Percentiles rank a stretch among this genome's conserved stretches.
These are phyloP conservation scores for Cinclus cinclus DNA, from an alignment of 2,113 vertebrate species.

Conservation along the genomic window DNA sequence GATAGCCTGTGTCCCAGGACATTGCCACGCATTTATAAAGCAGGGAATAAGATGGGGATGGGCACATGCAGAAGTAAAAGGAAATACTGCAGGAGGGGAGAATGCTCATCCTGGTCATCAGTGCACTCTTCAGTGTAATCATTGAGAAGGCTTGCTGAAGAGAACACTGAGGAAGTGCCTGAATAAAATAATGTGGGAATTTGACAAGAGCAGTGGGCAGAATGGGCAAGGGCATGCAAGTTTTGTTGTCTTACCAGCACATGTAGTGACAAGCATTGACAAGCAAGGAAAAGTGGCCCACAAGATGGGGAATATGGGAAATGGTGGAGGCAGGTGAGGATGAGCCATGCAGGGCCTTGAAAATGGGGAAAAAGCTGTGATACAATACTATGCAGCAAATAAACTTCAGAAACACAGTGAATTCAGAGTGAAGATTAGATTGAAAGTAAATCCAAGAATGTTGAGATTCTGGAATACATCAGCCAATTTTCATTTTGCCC, in stretches of 20 bases:
- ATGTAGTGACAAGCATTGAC: rapidly evolving
- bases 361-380: not conserved
- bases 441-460: not conserved
- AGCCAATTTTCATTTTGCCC: conserved; percentile 48
- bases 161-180: not conserved
- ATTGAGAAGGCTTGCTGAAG: not conserved
- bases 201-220: not conserved
- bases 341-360: not conserved
- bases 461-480: not conserved
- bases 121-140: not conserved
- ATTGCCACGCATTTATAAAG: not conserved
- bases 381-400: not conserved
- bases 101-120: not conserved
- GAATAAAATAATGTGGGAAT: not conserved
- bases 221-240: not conserved
- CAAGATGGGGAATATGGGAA: rapidly evolving
- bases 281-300: not conserved
- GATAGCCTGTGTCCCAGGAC: not conserved
- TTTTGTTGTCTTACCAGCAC: not conserved
- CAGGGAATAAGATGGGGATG: not conserved
- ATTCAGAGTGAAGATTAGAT: not conserved
- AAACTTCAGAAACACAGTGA: not conserved
- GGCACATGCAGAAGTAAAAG: not conserved
- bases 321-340: not conserved
- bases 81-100: not conserved